Evolutionary conservation across 2,888 invertebrate genomes (phyloP), one percentile per base, ranked within the genome.

Genomic region (Hermaeophaga mercurialis): DNA sequence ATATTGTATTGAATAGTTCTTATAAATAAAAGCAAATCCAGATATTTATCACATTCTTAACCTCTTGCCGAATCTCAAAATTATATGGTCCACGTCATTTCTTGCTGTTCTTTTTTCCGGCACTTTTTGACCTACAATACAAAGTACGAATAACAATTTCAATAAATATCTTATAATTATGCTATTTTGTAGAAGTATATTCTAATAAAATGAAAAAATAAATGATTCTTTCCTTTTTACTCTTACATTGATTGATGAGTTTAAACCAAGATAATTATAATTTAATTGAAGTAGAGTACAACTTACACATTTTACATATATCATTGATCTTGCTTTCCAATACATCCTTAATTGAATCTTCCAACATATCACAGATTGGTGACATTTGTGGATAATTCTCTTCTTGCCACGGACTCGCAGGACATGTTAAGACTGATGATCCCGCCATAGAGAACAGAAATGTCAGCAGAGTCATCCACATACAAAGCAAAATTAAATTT

Each of bases 31-130:
- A n/a, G n/a, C n/a, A n/a, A n/a, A n/a, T n/a, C n/a, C n/a, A n/a
- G n/a, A n/a, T n/a, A n/a, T 12, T 8, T 12, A 4, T 47, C 36
- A 36, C 1, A 12, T 14, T n/a, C 33, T 47, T 5, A 31, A 22
- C 36, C 45, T 49, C 38, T 28, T 59, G 9, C 56, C 56, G 38
- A 56, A 50, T 33, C 56, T 52, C 22, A 56, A 31, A 15, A 56
- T 52, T 14, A 39, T 36, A 28, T 55, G 52, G 19, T 55, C 46
- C 14, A 55, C 24, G 12, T 48, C 48, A 48, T 19, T 15, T 17
- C 48, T 48, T 9, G 38, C 7, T 7, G 18, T 36, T 19, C 57
- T 53, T 33, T 57, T 54, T 7, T 33, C 47, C 11, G 48, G 48
- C 18, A 6, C 2, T 12, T 38, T 22, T 6, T 38, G 18, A 26